Base-by-base conservation (phyloP, 2,113 vertebrate species). In the Halcyon malimbica region DNA sequence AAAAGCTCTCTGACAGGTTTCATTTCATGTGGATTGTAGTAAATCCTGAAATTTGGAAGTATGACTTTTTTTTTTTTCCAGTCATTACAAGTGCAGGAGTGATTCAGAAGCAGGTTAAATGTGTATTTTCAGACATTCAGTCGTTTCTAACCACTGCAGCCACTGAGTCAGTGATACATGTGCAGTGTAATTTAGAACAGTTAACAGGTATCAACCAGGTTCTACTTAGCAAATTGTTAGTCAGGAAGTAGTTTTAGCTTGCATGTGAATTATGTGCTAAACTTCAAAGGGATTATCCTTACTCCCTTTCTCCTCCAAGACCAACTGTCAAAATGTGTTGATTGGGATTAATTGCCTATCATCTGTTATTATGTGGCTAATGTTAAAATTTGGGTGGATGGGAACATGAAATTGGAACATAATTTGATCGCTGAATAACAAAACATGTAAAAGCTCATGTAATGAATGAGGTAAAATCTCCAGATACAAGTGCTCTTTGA, bases 171-270 rank as follows among this genome's bases (percentile, higher is more conserved):
- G 74, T 88, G 83, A 87, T 88, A 86, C 46, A 82, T 59, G 76
- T 50, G 57, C 54, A 73, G 80, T 87, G 37, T 96, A 93, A 94
- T 93, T 91, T 94, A 75, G 91, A 96, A 78, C 84, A 94, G 71
- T 91, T 94, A 94, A 86, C 93, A 87, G 82, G 70, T 94, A 94
- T 94, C 92, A 95, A 85, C 21, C 64, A 82, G 29, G 67, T 89
- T 92, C 71, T 65, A 11, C 74, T 91, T 80, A 77, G 90, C 42
- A 94, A 93, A 70, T 84, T 65, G 25, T 39, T 92, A 63, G 69
- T 86, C 46, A 81, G 78, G 57, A 91, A 94, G 68, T 75, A 65
- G 69, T 94, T 96, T 97, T 67, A 83, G 25, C 3, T 91, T 90
- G 63, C 64, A 42, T 2, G 3, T 84, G 78, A 75, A 64, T 65